Evolutionary conservation across 2,888 invertebrate genomes (phyloP), one percentile per base, ranked within the genome.

Genomic region (Cephus pulcher): DNA sequence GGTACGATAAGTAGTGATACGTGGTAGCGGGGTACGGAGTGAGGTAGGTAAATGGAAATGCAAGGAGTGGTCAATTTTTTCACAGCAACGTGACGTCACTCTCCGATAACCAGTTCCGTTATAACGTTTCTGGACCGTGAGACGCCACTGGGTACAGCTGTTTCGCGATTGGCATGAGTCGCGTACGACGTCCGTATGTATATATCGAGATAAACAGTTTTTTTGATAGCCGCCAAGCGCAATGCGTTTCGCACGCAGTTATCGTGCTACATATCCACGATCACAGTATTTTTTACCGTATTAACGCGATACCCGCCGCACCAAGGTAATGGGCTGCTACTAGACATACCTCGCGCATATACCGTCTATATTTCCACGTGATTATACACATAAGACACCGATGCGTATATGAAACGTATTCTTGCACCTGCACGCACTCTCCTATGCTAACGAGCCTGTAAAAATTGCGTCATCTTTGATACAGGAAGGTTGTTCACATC

Each of bases 381-480:
- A 70, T 30, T 40, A 70, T 34, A 23, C 71, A n/a, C 15, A 34
- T 12, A 34, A 71, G 12, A 34, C 34, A 70, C 11, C 33, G 30
- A 30, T n/a, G 23, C 71, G 11, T 71, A 23, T 32, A 32, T 4
- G 12, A 32, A 71, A 11, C 71, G 15, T 78, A 80, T 76, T 81
- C 80, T 56, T 79, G 78, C 84, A 83, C 81, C 82, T 83, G 84
- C 80, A 80, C 79, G 74, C 82, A 80, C 80, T 85, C 79, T 75
- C 71, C 78, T 81, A 80, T 83, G 86, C 86, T 89, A 90, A 89
- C 87, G 87, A 89, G 88, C 84, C 84, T 83, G 86, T 88, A 88
- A 89, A 88, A 88, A 89, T 89, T 89, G 87, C 89, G 86, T 89
- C 86, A 88, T 84, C 84, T 82, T 84, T 81, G 82, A 84, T 88